Conservation (phyloP, 1,140 invertebrate species). For the Dendroctonus ponderosae region DNA sequence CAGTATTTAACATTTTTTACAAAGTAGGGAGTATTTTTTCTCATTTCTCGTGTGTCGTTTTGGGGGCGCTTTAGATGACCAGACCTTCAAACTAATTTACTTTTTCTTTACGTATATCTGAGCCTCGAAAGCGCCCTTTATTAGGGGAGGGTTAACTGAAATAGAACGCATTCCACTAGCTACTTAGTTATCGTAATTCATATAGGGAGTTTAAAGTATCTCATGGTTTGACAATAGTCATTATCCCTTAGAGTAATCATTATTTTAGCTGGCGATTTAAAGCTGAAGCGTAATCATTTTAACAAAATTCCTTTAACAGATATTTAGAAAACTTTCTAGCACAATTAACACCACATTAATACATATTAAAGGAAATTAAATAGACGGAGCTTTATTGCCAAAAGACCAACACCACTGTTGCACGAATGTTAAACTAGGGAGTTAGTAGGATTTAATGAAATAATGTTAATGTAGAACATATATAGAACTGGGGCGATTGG, state of each 20-base stretch:
- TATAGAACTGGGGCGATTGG: conserved; percentile 18
- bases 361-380: background rate
- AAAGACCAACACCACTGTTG: conserved; percentile 4
- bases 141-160: background rate
- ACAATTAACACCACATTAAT: conserved; percentile 13
- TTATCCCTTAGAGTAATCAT: background rate
- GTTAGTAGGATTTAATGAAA: conserved; percentile 23
- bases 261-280: background rate
- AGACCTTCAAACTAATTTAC: too few relatives aligned
- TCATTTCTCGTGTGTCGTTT: background rate
- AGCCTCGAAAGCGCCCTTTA: conserved; percentile 14
- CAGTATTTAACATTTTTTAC: conserved; percentile 34
- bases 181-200: background rate
- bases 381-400: background rate
- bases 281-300: background rate
- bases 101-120: too few relatives aligned
- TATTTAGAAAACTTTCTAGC: conserved; percentile 5
- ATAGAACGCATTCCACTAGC: background rate
- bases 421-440: conserved; percentile 3
- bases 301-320: conserved; percentile 14
- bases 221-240: background rate
- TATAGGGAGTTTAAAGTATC: background rate
- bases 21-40: conserved; percentile 11
- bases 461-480: background rate
- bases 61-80: background rate